Evolutionary conservation across 2,888 invertebrate species (phyloP).

Genomic region (Tenodera sinensis): DNA sequence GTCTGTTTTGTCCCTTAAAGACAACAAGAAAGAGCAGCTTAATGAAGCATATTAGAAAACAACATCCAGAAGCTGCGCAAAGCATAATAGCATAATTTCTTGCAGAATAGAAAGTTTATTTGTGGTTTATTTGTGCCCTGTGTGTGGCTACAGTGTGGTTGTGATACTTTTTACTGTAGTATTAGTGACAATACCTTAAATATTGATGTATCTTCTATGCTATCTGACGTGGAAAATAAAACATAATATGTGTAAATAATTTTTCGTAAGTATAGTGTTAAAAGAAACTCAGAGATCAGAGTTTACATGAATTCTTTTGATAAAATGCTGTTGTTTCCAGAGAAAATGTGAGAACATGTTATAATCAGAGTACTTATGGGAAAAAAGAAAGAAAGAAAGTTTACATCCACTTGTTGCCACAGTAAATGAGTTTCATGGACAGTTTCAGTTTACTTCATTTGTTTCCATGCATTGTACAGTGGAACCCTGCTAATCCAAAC

Average conservation of each 20-base stretch:
- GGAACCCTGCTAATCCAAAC: no score
- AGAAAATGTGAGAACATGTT: no score
- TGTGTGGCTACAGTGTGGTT: background rate
- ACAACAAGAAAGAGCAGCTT: slow-evolving; percentile 37
- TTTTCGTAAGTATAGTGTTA: background rate
- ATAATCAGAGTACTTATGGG: no score
- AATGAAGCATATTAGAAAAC: slow-evolving; percentile 17
- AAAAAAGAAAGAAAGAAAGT: no score
- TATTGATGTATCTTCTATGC: background rate
- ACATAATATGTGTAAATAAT: background rate
- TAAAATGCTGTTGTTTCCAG: no score
- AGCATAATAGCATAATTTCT: background rate
- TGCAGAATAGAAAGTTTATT: background rate
- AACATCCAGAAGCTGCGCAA: slow-evolving; percentile 3
- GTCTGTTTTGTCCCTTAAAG: slow-evolving; percentile 42
- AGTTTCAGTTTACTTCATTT: no score
- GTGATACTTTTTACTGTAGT: no score
- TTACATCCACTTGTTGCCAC: no score
- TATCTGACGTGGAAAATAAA: background rate
- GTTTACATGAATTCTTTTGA: no score
- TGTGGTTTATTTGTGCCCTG: background rate
- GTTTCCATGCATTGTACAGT: no score
- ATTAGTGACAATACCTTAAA: background rate
- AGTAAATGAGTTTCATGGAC: no score
- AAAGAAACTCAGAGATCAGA: no score